phyloP scores from a whole-genome alignment of 2,888 invertebrate genomes.

The Apodemia hepburni region DNA sequence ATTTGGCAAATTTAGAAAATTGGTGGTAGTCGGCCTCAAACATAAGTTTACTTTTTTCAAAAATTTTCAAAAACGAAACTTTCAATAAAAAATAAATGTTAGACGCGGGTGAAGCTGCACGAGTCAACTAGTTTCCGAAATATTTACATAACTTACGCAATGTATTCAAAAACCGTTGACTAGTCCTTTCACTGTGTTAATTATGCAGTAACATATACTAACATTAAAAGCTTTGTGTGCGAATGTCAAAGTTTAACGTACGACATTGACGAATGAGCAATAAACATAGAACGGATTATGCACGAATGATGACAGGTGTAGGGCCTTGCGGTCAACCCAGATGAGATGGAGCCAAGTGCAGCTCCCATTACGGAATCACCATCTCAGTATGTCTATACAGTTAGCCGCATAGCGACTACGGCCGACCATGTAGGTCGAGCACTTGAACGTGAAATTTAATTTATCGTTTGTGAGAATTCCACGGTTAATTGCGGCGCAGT shows the following conservation, averaged over 20 bases:
- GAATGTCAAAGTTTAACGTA: conserved; percentile 11
- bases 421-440: conserved; percentile 61
- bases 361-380: conserved; percentile 42
- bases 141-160: neutral
- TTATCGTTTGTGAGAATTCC: conserved; percentile 57
- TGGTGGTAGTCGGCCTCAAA: no score
- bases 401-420: conserved; percentile 62
- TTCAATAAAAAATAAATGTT: no score
- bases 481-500: conserved; percentile 46
- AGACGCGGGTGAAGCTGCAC: no score
- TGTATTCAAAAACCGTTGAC: neutral
- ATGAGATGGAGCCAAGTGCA: conserved; percentile 44
- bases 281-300: conserved; percentile 27
- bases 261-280: conserved; percentile 20
- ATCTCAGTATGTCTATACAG: conserved; percentile 53
- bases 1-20: no score
- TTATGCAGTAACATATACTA: conserved; percentile 8
- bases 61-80: no score
- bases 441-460: conserved; percentile 63
- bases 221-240: neutral
- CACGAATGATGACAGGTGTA: conserved; percentile 37
- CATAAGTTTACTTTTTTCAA: no score
- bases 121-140: neutral
- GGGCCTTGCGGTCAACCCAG: conserved; percentile 63
- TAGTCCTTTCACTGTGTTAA: neutral